These are phyloP conservation scores for Pharmacophagus antenor DNA, from an alignment of 2,888 invertebrate species.

Conservation along the genomic window DNA sequence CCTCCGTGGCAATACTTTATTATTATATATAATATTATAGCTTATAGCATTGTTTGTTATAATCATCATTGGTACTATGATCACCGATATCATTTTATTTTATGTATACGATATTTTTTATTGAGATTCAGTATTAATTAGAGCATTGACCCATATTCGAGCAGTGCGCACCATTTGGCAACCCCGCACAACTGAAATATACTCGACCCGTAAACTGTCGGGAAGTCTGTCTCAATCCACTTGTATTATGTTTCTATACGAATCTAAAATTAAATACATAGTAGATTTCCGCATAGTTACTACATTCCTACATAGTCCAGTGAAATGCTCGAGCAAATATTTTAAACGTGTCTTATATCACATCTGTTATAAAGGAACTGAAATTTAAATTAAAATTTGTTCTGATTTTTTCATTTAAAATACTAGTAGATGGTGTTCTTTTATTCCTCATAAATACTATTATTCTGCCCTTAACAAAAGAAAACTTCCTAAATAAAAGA, in stretches of 20 bases:
- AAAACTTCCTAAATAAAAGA: too few species aligned
- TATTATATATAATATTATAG: too few species aligned
- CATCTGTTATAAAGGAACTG: too few species aligned
- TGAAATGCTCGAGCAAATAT: conserved; percentile 1
- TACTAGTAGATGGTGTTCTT: too few species aligned
- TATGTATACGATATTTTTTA: not conserved
- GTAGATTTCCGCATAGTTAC: conserved; percentile 22
- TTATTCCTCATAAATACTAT: too few species aligned
- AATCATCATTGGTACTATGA: not conserved
- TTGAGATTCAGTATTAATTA: conserved; percentile 37
- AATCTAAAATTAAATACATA: conserved; percentile 8
- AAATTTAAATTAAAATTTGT: too few species aligned
- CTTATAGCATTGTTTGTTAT: not conserved
- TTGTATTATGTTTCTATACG: conserved; percentile 21
- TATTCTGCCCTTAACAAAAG: too few species aligned
- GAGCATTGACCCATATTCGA: conserved; percentile 75
- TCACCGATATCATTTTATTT: not conserved
- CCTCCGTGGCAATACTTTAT: too few species aligned
- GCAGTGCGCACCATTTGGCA: conserved; percentile 66
- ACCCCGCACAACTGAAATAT: conserved; percentile 60
- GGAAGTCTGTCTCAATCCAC: conserved; percentile 25
- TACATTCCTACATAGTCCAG: conserved; percentile 1
- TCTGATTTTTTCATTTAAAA: too few species aligned
- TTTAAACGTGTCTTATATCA: too few species aligned
- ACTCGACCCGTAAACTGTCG: conserved; percentile 41